Base-by-base conservation (phyloP, 64 coral and sea anemone genomes). In the Porites lutea region DNA sequence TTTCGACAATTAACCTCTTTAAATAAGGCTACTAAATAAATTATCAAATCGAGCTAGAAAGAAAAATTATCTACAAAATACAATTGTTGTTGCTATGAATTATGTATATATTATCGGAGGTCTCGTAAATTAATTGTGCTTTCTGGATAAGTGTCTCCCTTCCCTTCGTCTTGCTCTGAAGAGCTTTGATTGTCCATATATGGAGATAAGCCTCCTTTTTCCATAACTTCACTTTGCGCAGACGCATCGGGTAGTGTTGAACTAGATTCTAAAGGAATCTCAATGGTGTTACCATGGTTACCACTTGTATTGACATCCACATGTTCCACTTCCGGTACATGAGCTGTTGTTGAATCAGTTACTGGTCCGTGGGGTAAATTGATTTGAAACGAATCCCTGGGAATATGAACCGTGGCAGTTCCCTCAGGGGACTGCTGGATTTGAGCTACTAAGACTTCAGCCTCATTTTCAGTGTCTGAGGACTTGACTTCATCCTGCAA, bases 391-490 rank as follows among this genome's bases (percentile, higher is more conserved):
- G 79, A 75, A 23, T 69, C 81, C 63, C 48, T 84, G 8, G 62
- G 46, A 65, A 69, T 45, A 49, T 68, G 81, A 4, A 52, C 81
- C 0, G 8, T 52, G 16, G 45, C 18, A 84, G 51, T 68, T 52
- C 15, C 71, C 60, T 94, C 92, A 1, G 92, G 92, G 3, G 87
- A 94, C 84, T 63, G 72, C 77, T 94, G 92, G 20, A 89, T 64
- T 52, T 89, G 92, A 66, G 44, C 65, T 1, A 88, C 70, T 4
- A 89, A 82, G 7, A 79, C 79, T 48, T 94, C 92, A 89, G 23
- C 72, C 49, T 97, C 95, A 4, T 93, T 84, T 74, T 97, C 95
- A 80, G 93, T 82, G 75, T 97, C 95, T 2, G 95, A 97, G 8
- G 95, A 97, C 19, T 84, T 84, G 14, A 84, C 19, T 84, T 84